Conservation (phyloP, 2,888 invertebrate genomes). For the Ditula angustiorana region DNA sequence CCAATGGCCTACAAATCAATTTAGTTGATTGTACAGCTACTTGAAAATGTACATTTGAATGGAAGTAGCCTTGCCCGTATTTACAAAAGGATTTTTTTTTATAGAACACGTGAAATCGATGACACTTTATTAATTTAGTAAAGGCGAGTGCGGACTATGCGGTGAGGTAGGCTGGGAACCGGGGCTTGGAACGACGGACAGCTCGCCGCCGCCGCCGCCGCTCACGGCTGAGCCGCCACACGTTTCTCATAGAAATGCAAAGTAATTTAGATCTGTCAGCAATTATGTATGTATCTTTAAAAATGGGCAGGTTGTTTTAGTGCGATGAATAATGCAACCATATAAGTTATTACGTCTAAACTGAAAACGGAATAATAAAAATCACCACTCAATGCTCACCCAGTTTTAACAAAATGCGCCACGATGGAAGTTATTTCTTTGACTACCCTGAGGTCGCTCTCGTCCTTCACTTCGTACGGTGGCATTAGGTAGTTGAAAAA, state of each 20-base stretch:
- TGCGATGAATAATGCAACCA: too few relatives aligned
- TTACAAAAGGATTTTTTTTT: too few relatives aligned
- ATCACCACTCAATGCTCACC: not conserved
- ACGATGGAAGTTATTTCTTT: not conserved
- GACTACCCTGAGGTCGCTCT: not conserved
- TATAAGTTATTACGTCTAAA: too few relatives aligned
- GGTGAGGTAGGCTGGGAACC: not conserved
- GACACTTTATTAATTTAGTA: not conserved
- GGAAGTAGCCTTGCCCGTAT: too few relatives aligned
- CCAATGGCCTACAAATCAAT: too few relatives aligned
- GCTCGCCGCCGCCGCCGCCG: not conserved
- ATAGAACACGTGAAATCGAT: not conserved
- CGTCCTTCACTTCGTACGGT: not conserved
- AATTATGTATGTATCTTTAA: too few relatives aligned
- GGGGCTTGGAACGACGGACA: not conserved
- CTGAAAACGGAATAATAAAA: not conserved
- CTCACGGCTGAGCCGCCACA: too few relatives aligned
- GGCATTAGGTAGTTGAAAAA: constrained; percentile 7
- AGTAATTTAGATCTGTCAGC: too few relatives aligned
- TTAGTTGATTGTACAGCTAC: too few relatives aligned
- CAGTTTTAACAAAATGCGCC: constrained; percentile 5
- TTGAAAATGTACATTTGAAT: too few relatives aligned
- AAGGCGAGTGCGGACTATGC: not conserved
- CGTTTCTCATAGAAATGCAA: too few relatives aligned
- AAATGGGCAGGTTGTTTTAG: too few relatives aligned